Evolutionary conservation across 2,888 invertebrate species (phyloP).

Genomic region (Ethmia dodecea): DNA sequence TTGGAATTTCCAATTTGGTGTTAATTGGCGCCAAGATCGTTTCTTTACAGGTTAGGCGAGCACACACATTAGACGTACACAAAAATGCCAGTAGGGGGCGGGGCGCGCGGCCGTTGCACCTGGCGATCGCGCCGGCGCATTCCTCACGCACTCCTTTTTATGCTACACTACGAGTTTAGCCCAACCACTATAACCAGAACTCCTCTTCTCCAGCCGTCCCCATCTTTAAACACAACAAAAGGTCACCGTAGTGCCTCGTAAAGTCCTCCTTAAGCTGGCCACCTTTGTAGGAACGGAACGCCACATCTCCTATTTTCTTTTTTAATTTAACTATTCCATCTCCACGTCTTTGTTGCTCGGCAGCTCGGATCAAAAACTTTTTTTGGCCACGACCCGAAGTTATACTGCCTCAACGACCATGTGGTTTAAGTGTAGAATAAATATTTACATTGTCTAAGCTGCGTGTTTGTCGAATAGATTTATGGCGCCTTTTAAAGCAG

Average conservation of each 20-base stretch:
- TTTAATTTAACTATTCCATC: constrained; percentile 53
- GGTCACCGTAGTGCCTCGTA: constrained; percentile 30
- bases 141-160: constrained; percentile 75
- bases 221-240: constrained; percentile 35
- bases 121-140: constrained; percentile 65
- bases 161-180: constrained; percentile 57
- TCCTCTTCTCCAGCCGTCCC: constrained; percentile 26
- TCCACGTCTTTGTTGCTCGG: constrained; percentile 46
- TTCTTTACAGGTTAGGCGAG: constrained; percentile 53
- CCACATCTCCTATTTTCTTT: constrained; percentile 50
- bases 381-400: constrained; percentile 21
- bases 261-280: constrained; percentile 35
- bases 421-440: constrained; percentile 37
- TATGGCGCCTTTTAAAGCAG: constrained; percentile 44
- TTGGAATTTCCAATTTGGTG: constrained; percentile 19
- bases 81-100: constrained; percentile 66
- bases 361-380: constrained; percentile 45
- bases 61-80: constrained; percentile 63
- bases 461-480: constrained; percentile 44
- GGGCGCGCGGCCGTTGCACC: constrained; percentile 71
- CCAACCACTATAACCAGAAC: constrained; percentile 48
- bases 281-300: constrained; percentile 44
- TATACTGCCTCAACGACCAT: constrained; percentile 26
- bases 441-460: constrained; percentile 51
- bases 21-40: constrained; percentile 29